phyloP scores from a whole-genome alignment of 2,113 vertebrate genomes.

The Cinclus mexicanus region DNA sequence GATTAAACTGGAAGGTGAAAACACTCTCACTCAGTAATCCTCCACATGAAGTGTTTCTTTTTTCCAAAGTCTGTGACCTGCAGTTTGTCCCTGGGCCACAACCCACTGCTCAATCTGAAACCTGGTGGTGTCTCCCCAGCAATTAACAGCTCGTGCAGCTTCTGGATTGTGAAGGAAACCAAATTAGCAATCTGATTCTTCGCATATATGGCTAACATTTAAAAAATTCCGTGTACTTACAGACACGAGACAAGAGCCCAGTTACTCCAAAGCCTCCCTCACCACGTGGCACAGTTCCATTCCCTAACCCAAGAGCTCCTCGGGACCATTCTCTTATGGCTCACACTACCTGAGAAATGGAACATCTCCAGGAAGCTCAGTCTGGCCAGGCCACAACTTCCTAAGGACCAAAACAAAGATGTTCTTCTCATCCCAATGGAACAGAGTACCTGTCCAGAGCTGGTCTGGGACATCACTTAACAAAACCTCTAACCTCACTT shows the following conservation, averaged over 20 bases:
- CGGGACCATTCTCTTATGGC: neutral
- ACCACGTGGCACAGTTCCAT: accelerated
- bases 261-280: neutral
- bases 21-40: neutral
- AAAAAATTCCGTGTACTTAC: neutral
- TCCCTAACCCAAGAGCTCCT: neutral
- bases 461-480: conserved; percentile 21
- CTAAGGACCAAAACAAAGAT: neutral
- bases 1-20: neutral
- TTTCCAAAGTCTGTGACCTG: neutral
- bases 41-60: neutral
- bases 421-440: neutral
- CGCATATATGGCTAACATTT: neutral
- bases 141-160: neutral
- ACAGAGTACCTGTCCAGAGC: neutral
- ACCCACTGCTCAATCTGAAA: accelerated
- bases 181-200: neutral
- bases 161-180: neutral
- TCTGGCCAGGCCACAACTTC: neutral
- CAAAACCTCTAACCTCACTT: conserved; percentile 41
- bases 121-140: neutral
- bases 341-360: neutral
- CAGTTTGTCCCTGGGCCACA: accelerated
- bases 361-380: neutral
- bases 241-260: neutral